Conservation (phyloP, 2,113 vertebrate species). For the Camelus bactrianus region DNA sequence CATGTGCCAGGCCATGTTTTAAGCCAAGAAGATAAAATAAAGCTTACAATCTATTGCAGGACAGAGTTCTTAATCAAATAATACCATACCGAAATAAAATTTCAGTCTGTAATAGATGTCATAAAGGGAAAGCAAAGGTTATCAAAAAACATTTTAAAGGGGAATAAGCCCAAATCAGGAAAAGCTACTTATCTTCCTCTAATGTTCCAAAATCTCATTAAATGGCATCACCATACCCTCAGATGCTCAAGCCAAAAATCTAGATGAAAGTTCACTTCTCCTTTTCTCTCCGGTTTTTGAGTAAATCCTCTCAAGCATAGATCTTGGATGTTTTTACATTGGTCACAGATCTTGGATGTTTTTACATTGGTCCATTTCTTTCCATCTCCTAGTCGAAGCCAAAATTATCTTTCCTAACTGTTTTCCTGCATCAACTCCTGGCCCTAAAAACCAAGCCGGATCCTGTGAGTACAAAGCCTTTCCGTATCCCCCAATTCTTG, state of each 20-base stretch:
- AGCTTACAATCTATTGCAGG: not conserved
- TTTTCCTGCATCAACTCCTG: not conserved
- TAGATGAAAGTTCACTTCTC: not conserved
- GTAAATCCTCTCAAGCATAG: not conserved
- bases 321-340: not conserved
- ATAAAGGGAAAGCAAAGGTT: not conserved
- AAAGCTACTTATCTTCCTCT: not conserved
- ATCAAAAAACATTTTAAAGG: not conserved
- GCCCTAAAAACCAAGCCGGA: not conserved
- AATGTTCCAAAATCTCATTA: not conserved
- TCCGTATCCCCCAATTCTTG: not conserved
- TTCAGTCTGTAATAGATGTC: not conserved
- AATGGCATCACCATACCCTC: not conserved
- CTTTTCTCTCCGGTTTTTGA: not conserved
- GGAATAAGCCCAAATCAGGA: not conserved
- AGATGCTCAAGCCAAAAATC: not conserved
- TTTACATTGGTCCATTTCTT: not conserved
- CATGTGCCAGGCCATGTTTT: not conserved
- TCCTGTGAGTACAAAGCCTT: not conserved
- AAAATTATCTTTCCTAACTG: not conserved
- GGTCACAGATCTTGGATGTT: not conserved
- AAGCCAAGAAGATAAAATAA: constrained; percentile 15
- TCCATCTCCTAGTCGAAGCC: not conserved
- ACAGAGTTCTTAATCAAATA: not conserved
- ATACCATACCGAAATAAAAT: not conserved